Evolutionary conservation across 2,797 vertebrate species (phyloP), one percentile per base, ranked within the genome.

Genomic region (Alfaro cultratus): DNA sequence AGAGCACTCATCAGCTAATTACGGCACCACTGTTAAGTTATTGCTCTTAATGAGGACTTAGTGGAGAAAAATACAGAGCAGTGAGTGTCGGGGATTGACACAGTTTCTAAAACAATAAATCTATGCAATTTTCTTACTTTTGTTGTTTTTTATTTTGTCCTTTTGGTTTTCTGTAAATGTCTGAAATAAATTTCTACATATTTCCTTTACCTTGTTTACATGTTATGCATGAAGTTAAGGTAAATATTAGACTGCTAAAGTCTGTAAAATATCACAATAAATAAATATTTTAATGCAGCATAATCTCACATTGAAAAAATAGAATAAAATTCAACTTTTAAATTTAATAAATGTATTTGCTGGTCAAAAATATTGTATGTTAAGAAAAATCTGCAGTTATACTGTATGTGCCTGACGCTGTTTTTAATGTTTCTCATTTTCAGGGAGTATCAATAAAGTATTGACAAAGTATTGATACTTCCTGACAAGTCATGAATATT

Each of bases 1-100:
- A 72, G 73, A 87, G 21, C 45, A 31, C 67, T 77, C 47, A 70
- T 79, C 34, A 16, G 60, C 77, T 79, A 77, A 79, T 80, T 46
- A 83, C 26, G 3, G 16, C 78, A 13, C 73, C 23, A 2, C 34
- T 81, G 74, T 34, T 73, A 70, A 64, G 8, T 29, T 68, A 23
- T 64, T 73, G 78, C 77, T 64, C 43, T 39, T 78, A 41, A 29
- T 75, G 78, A 80, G 49, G 85, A 79, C 49, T 72, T 53, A 47
- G 34, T 36, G 57, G 15, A 60, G 39, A 10, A 13, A 78, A 81
- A 77, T 55, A 13, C 26, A 43, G 0, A 53, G 8, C 31, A 75
- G 45, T 49, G 4, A 31, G 29, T 46, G 77, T 23, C 16, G 9
- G 2, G 11, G 67, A 21, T 57, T 45, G 60, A 2, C 31, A 76